Evolutionary conservation across 2,797 vertebrate genomes (phyloP).

Genomic region (Phoebastria nigripes): DNA sequence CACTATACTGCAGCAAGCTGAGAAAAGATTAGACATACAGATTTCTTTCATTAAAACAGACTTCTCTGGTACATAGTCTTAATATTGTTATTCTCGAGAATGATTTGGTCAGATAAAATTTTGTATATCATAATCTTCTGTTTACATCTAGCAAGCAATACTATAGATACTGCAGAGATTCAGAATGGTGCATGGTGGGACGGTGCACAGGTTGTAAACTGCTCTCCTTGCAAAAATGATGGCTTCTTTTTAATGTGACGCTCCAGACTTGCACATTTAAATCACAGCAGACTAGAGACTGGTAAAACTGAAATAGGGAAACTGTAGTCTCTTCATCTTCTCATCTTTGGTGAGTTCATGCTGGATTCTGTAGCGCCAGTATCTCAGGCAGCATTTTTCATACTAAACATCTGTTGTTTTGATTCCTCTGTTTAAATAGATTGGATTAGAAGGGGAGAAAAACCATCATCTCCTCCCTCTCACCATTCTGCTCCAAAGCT

Average conservation of each 20-base stretch:
- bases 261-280: background rate
- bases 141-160: background rate
- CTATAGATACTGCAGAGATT: background rate
- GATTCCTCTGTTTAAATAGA: background rate
- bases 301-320: background rate
- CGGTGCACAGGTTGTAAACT: background rate
- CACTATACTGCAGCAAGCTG: background rate
- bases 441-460: constrained; percentile 4
- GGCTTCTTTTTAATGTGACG: background rate
- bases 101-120: background rate
- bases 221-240: background rate
- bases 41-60: background rate
- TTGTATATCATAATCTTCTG: background rate
- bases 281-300: background rate
- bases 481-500: background rate
- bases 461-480: background rate
- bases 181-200: background rate
- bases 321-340: background rate
- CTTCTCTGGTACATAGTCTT: background rate
- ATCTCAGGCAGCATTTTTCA: background rate
- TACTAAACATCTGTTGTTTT: constrained; percentile 27
- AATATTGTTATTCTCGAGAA: background rate
- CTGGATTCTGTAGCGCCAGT: background rate
- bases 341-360: background rate
- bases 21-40: background rate